Base-by-base conservation (phyloP, 2,797 vertebrate genomes). In the Peromyscus nudipes region DNA sequence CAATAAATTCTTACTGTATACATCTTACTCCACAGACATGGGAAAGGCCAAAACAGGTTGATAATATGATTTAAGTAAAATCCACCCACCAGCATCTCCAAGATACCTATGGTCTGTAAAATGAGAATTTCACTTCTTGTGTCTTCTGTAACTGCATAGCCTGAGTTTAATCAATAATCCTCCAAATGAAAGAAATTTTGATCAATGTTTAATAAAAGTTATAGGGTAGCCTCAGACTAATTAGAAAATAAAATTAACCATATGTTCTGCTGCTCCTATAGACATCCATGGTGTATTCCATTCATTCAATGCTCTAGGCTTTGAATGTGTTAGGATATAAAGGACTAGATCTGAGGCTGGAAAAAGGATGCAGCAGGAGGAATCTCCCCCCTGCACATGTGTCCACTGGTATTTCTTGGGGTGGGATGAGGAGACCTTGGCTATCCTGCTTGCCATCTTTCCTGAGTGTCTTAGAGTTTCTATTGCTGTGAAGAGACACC, bases 41-140 rank as follows among this genome's bases (percentile, higher is more conserved):
- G 71, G 86, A 82, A 65, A 86, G n/a, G 34, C 81, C 31, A 10
- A 91, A 93, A 82, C 65, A 91, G 90, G 91, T 55, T 92, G 89
- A 79, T 80, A 88, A 52, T 43, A n/a, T 16, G 57, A 23, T 88
- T 91, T 89, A 88, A 93, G 85, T 83, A 83, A 89, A 96, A 92
- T 49, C 69, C 43, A 65, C 75, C 81, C 77, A 60, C 79, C 49
- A 85, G 62, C 83, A 91, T 93, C 71, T 84, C 49, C 25, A 86
- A 93, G 84, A 25, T 34, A 79, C 23, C 37, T 82, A 17, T 89
- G 79, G 37, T 64, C 83, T 80, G 4, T 87, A 76, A 93, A 92
- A 62, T 60, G 62, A 86, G 64, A 91, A 40, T 29, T 75, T 91
- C 49, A 89, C 62, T 80, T 83, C 57, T 75, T 82, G 46, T 89